Percentiles rank a stretch among this genome's conserved stretches.
phyloP scores from a whole-genome alignment of 2,888 invertebrate species.

The Sinodicranocentrus sp. region DNA sequence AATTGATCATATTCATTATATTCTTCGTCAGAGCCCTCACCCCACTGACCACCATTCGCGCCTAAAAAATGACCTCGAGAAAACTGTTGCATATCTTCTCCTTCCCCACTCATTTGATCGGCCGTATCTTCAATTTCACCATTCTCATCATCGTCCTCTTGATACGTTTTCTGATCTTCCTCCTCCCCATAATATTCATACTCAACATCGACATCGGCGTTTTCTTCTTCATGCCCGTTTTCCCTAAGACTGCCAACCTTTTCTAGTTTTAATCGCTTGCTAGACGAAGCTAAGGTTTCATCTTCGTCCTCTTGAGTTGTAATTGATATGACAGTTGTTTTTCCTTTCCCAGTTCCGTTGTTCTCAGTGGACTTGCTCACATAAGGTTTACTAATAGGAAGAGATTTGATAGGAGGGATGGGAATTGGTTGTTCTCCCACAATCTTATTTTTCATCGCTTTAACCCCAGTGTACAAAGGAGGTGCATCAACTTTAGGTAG shows the following conservation, averaged over 20 bases:
- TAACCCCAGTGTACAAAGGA: not conserved
- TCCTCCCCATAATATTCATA: constrained; percentile 40
- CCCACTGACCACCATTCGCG: constrained; percentile 43
- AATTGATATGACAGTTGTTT: constrained; percentile 62
- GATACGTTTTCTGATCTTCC: constrained; percentile 8
- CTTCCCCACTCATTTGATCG: constrained; percentile 14
- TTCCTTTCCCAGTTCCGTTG: constrained; percentile 35
- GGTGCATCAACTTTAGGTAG: constrained; percentile 42
- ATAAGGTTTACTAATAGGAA: not conserved
- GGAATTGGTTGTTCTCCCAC: not conserved
- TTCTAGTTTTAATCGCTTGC: constrained; percentile 37
- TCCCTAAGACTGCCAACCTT: constrained; percentile 20
- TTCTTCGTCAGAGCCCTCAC: constrained; percentile 44
- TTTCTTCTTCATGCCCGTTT: constrained; percentile 45
- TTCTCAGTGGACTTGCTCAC: constrained; percentile 25
- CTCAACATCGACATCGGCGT: constrained; percentile 42
- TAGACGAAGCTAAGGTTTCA: constrained; percentile 8
- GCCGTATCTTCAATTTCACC: constrained; percentile 21
- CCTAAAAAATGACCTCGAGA: constrained; percentile 49
- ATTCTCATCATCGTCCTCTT: constrained; percentile 38
- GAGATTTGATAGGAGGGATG: not conserved
- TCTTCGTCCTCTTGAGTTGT: constrained; percentile 55
- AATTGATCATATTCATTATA: constrained; percentile 53
- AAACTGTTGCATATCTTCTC: constrained; percentile 25
- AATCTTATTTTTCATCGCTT: not conserved